These are phyloP conservation scores for Proterorhinus semilunaris DNA, from an alignment of 2,113 vertebrate species.

Conservation along the genomic window DNA sequence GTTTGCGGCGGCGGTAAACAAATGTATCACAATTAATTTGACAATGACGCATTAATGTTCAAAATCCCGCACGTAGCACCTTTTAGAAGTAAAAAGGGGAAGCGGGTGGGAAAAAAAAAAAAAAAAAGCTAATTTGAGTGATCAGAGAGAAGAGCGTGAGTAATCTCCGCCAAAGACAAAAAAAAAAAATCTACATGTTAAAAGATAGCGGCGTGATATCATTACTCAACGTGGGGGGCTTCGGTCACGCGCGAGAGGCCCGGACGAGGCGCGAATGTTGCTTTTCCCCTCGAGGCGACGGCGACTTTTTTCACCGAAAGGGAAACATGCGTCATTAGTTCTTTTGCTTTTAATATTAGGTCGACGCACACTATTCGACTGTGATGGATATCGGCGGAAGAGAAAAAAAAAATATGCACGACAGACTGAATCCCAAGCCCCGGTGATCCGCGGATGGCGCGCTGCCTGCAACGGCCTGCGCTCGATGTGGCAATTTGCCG, in stretches of 20 bases:
- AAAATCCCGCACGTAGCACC: slow-evolving; percentile 49
- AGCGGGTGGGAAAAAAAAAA: slow-evolving; percentile 15
- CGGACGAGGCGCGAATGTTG: slow-evolving; percentile 22
- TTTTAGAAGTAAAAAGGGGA: slow-evolving; percentile 11
- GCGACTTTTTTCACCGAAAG: slow-evolving; percentile 25
- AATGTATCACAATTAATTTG: slow-evolving; percentile 66
- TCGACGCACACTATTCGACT: no score
- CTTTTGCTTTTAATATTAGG: no score
- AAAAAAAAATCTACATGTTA: slow-evolving; percentile 48
- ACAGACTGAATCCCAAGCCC: no score
- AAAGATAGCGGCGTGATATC: slow-evolving; percentile 3
- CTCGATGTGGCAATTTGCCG: no score
- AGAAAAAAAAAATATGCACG: no score
- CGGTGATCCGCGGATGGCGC: no score
- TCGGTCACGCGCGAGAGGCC: slow-evolving; percentile 17
- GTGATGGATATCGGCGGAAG: no score
- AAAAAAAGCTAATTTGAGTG: slow-evolving; percentile 30
- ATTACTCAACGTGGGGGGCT: slow-evolving; percentile 23
- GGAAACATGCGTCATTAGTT: background rate
- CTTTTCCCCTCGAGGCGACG: slow-evolving; percentile 38
- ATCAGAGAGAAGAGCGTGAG: slow-evolving; percentile 49
- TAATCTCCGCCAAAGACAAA: slow-evolving; percentile 37
- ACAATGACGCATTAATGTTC: slow-evolving; percentile 59
- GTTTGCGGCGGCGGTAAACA: slow-evolving; percentile 58
- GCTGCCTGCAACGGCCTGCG: no score